phyloP scores from a whole-genome alignment of 2,797 vertebrate species.

The Echiichthys vipera region DNA sequence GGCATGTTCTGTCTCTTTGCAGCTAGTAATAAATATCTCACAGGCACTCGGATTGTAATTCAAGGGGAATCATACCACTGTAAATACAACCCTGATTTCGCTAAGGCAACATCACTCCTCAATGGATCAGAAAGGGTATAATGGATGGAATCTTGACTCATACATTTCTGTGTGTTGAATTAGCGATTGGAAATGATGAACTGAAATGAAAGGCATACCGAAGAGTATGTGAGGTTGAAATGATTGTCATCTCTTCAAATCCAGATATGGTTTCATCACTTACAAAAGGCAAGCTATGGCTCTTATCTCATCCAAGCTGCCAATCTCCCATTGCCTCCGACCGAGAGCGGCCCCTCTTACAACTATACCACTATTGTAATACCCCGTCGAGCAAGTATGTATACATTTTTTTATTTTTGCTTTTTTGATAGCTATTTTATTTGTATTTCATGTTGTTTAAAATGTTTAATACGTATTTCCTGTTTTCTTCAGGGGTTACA shows the following conservation, averaged over 20 bases:
- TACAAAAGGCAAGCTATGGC: fast-evolving
- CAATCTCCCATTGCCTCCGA: slow-evolving; percentile 43
- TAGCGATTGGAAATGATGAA: neutral
- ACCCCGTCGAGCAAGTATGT: neutral
- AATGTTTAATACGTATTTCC: neutral
- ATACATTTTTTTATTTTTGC: neutral
- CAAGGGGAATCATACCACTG: fast-evolving
- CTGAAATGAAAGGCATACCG: neutral
- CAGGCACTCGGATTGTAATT: neutral
- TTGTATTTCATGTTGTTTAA: neutral
- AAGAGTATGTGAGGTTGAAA: neutral
- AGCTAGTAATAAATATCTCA: slow-evolving; percentile 56
- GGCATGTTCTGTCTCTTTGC: slow-evolving; percentile 29
- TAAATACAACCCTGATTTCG: slow-evolving; percentile 52
- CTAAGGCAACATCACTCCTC: neutral
- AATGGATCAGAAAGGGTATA: slow-evolving; percentile 44
- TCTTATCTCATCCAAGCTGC: fast-evolving
- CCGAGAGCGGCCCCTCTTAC: fast-evolving
- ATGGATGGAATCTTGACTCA: neutral
- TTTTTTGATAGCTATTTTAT: neutral
- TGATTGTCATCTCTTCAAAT: slow-evolving; percentile 14
- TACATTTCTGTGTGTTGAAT: neutral
- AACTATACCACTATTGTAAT: fast-evolving
- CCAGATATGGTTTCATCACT: slow-evolving; percentile 71
- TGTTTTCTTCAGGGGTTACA: neutral